A percentile compares a stretch with the other conserved stretches of the same genome.
These are phyloP conservation scores for Cheilinus undulatus DNA, from an alignment of 2,113 vertebrate species.

Conservation along the genomic window DNA sequence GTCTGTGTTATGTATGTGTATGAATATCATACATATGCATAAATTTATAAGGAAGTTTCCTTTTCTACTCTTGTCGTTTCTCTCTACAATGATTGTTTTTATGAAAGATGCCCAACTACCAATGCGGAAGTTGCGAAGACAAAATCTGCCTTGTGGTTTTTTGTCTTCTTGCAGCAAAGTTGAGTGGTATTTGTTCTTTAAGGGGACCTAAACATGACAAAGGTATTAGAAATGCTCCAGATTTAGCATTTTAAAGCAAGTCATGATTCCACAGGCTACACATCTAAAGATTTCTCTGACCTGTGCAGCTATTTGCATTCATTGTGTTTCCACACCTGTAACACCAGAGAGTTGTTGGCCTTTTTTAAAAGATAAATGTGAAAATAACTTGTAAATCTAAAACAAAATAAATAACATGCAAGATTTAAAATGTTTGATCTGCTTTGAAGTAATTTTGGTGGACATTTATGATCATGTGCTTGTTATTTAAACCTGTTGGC, in stretches of 20 bases:
- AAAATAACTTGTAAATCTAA: constrained; percentile 70
- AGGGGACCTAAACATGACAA: constrained; percentile 21
- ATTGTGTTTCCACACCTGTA: constrained; percentile 62
- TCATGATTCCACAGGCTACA: constrained; percentile 44
- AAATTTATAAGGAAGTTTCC: constrained; percentile 27
- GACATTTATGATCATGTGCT: neutral
- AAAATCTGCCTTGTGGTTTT: constrained; percentile 17
- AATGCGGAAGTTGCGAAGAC: constrained; percentile 31
- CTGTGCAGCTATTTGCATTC: constrained; percentile 56
- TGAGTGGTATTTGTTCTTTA: constrained; percentile 18
- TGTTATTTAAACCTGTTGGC: neutral
- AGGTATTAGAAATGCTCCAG: constrained; percentile 25
- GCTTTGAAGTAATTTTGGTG: constrained; percentile 5
- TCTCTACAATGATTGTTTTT: constrained; percentile 39
- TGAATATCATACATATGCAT: constrained; percentile 34
- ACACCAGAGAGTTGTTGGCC: constrained; percentile 66
- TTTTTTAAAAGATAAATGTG: constrained; percentile 63
- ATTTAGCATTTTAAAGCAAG: constrained; percentile 26
- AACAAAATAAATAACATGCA: constrained; percentile 78
- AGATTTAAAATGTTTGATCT: constrained; percentile 72
- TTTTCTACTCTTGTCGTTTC: constrained; percentile 49
- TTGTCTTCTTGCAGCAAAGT: constrained; percentile 34
- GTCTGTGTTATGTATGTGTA: constrained; percentile 29
- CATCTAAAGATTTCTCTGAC: constrained; percentile 47
- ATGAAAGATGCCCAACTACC: constrained; percentile 23